Percentiles rank a stretch among this genome's conserved stretches.
Evolutionary conservation across 2,113 vertebrate species (phyloP).

Genomic region (Ameiurus melas): DNA sequence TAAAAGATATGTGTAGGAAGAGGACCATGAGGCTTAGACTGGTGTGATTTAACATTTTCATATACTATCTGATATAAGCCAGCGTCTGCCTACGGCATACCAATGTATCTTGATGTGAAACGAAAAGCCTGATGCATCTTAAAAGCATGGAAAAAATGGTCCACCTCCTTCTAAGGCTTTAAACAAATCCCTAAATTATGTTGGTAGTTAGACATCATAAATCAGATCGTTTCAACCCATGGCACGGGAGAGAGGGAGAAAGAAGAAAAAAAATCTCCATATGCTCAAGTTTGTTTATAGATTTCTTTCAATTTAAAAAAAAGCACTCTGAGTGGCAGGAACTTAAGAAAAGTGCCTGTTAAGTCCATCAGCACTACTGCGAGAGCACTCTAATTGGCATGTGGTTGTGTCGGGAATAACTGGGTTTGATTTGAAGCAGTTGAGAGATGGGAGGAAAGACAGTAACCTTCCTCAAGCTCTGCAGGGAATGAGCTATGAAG

Average conservation of each 20-base stretch:
- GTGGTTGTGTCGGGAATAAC: slow-evolving; percentile 85
- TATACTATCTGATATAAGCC: neutral
- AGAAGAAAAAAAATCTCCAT: slow-evolving; percentile 36
- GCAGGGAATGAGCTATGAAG: slow-evolving; percentile 85
- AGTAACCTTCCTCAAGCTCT: slow-evolving; percentile 73
- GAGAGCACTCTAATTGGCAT: slow-evolving; percentile 82
- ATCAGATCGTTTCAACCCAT: slow-evolving; percentile 59
- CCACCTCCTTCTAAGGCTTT: slow-evolving; percentile 2
- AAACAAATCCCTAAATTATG: slow-evolving; percentile 25
- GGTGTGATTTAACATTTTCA: neutral
- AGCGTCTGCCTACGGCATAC: too few species aligned
- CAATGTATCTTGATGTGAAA: neutral
- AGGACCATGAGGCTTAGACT: neutral
- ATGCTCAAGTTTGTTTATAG: slow-evolving; percentile 51
- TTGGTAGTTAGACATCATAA: slow-evolving; percentile 12
- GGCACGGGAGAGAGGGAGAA: neutral
- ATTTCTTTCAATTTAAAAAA: slow-evolving; percentile 59
- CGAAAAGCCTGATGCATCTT: neutral
- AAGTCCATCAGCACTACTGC: slow-evolving; percentile 67
- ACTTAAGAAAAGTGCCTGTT: slow-evolving; percentile 65
- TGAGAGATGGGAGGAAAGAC: slow-evolving; percentile 86
- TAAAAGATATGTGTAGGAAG: neutral
- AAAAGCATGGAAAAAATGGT: slow-evolving; percentile 7
- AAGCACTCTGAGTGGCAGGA: slow-evolving; percentile 58
- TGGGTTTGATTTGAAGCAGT: slow-evolving; percentile 84